Percentiles rank a stretch among this genome's conserved stretches.
These are phyloP conservation scores for Schizaphis graminum DNA, from an alignment of 2,888 invertebrate genomes.

Conservation along the genomic window DNA sequence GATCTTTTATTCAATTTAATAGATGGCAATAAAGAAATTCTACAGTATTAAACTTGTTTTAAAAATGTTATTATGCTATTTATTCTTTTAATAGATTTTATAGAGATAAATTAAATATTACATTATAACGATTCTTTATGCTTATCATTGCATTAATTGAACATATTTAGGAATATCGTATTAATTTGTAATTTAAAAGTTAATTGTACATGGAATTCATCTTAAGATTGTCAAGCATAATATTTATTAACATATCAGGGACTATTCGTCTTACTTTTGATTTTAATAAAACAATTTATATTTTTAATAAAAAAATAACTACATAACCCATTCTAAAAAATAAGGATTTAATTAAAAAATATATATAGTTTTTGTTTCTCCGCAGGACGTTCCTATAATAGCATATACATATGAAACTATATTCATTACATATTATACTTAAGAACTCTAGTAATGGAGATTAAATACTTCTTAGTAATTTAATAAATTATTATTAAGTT, in stretches of 20 bases:
- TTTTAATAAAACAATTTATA: not conserved
- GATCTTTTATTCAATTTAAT: not conserved
- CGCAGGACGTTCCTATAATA: not conserved
- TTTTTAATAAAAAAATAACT: not conserved
- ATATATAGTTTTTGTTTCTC: not conserved
- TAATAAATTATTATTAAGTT: no score
- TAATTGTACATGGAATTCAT: not conserved
- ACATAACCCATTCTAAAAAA: not conserved
- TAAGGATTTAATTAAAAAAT: not conserved
- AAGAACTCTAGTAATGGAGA: not conserved
- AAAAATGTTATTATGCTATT: no score
- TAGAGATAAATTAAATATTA: not conserved
- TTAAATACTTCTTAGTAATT: not conserved
- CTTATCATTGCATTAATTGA: not conserved
- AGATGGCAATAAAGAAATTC: no score
- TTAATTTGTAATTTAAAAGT: not conserved
- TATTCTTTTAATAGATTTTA: no score
- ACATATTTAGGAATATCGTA: not conserved
- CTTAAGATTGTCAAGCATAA: not conserved
- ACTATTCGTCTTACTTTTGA: not conserved
- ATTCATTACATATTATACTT: not conserved
- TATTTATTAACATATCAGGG: not conserved
- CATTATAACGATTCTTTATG: rapidly evolving
- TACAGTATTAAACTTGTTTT: no score
- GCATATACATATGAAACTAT: not conserved